Conservation (phyloP, 1,140 invertebrate species). For the Metopolophium dirhodum region DNA sequence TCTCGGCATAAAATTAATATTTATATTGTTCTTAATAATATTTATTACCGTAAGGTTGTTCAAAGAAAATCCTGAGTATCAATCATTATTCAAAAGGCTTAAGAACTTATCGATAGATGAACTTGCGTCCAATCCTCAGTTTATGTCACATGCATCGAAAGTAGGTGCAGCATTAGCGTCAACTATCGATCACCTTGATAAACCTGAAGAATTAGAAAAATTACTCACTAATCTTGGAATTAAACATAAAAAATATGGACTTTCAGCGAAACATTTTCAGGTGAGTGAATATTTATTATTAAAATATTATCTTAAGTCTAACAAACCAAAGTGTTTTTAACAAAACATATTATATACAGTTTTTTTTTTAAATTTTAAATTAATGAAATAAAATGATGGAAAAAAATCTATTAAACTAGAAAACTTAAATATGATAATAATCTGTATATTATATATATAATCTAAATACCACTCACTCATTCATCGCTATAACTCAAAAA, state of each 20-base stretch:
- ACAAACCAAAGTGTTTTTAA: neutral
- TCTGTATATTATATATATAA: neutral
- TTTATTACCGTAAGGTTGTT: conserved; percentile 3
- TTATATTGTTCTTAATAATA: neutral
- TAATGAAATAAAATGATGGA: neutral
- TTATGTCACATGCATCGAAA: conserved; percentile 15
- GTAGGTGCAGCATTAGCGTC: conserved; percentile 15
- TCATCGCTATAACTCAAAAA: no score
- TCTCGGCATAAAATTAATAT: neutral
- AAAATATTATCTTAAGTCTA: neutral
- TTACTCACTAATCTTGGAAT: conserved; percentile 9
- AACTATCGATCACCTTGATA: conserved; percentile 9
- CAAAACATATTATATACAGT: neutral
- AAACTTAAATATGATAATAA: neutral
- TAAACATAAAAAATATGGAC: conserved; percentile 46
- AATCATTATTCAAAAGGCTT: conserved; percentile 36
- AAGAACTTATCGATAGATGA: neutral
- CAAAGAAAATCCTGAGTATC: conserved; percentile 37
- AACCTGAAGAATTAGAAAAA: conserved; percentile 36
- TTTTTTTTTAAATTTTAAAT: neutral
- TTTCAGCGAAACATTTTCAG: conserved; percentile 20
- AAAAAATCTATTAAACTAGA: neutral
- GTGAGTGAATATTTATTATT: neutral
- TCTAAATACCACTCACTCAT: no score
- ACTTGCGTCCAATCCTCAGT: conserved; percentile 12